These are phyloP conservation scores for Alloscopus bannaensis DNA, from an alignment of 2,888 invertebrate genomes.

Conservation along the genomic window DNA sequence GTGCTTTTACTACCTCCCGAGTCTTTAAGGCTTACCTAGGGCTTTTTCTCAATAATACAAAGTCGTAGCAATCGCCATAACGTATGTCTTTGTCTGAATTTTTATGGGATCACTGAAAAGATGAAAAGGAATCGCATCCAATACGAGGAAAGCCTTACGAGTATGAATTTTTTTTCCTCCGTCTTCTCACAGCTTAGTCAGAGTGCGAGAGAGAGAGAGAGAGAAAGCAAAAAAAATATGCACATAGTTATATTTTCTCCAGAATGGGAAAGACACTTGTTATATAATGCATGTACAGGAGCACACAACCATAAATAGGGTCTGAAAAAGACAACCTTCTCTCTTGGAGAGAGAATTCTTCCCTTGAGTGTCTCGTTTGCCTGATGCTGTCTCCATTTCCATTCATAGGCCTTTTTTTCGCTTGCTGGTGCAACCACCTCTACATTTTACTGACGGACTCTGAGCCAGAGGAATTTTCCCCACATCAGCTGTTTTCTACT, in stretches of 20 bases:
- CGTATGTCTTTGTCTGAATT: conserved; percentile 57
- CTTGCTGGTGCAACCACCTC: background rate
- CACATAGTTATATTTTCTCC: no score
- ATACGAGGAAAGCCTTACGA: conserved; percentile 13
- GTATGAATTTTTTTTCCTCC: conserved; percentile 6
- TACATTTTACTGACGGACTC: background rate
- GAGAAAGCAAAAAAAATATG: conserved; percentile 1
- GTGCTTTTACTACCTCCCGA: conserved; percentile 32
- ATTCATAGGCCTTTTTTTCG: conserved; percentile 16
- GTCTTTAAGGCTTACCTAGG: conserved; percentile 46
- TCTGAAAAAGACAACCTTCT: conserved; percentile 9
- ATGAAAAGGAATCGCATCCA: conserved; percentile 51
- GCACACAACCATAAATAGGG: conserved; percentile 4
- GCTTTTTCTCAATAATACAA: conserved; percentile 45
- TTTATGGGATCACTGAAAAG: conserved; percentile 54
- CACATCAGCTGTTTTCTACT: conserved; percentile 1
- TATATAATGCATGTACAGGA: background rate
- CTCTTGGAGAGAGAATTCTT: conserved; percentile 14
- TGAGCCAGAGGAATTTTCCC: background rate
- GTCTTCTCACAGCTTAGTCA: no score
- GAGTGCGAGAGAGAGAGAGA: no score
- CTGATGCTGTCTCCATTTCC: conserved; percentile 35
- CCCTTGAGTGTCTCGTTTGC: conserved; percentile 29
- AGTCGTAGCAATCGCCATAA: conserved; percentile 52
- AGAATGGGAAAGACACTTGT: conserved; percentile 5